Base-by-base conservation (phyloP, 2,797 vertebrate genomes). In the Fistularia commersonii region DNA sequence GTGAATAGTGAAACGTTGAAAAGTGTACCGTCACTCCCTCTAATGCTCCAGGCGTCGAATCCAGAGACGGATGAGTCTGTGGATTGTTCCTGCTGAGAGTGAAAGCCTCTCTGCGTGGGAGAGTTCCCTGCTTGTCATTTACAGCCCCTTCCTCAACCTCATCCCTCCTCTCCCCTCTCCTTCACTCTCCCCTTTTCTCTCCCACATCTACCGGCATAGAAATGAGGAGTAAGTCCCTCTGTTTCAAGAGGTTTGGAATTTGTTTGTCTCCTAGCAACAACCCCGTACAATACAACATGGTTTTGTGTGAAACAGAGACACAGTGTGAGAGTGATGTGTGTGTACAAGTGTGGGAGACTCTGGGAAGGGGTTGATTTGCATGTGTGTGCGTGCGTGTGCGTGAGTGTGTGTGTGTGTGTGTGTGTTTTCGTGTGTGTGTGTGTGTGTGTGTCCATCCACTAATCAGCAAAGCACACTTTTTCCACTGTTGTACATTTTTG, bases 191-290 rank as follows among this genome's bases (percentile, higher is more conserved):
- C 42, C 62, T 58, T 52, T 61, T 64, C 67, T 69, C 62, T 64
- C 61, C 57, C 57, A 31, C 3, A 65, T 59, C 43, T 48, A 61
- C 71, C 50, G 61, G 72, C 74, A 72, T 70, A 73, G 74, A 84
- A 81, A 84, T 57, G 67, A 83, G 71, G 82, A 85, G 80, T 75
- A 69, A 83, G 83, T 85, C 83, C 57, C 80, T 83, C 75, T 85
- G 82, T 88, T 87, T 88, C 82, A 66, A 82, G 79, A 84, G 80
- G 85, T 88, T 85, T 83, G 83, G 85, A 89, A 83, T 84, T 76
- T 84, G 80, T 82, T 79, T 70, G 88, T 91, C 81, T 83, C 89
- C 83, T 89, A 90, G 88, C 87, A 90, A 91, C 89, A 81, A 46
- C 32, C 23, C 44, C 61, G 49, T 74, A 81, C 80, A 87, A 88